These are phyloP conservation scores for Sphinx pinastri DNA, from an alignment of 2,888 invertebrate genomes.

Conservation along the genomic window DNA sequence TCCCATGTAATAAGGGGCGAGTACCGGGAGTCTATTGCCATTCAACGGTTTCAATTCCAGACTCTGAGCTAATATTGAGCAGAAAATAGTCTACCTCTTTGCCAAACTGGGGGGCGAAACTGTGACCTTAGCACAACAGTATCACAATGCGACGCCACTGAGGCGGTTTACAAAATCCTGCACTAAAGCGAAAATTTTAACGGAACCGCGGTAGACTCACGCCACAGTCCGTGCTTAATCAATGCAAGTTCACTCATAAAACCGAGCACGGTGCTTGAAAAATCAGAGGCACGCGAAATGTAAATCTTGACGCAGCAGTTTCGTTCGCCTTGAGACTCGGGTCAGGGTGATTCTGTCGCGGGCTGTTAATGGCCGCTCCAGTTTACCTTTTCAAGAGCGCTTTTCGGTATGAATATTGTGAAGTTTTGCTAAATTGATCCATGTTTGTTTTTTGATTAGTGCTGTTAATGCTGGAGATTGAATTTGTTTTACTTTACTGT, in stretches of 20 bases:
- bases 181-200: background rate
- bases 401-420: constrained; percentile 5
- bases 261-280: constrained; percentile 17
- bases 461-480: background rate
- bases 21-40: too few species aligned
- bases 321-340: constrained; percentile 59
- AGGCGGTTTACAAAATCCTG: background rate
- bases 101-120: too few species aligned
- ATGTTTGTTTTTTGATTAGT: background rate
- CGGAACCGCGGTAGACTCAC: background rate
- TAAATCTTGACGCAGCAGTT: constrained; percentile 43
- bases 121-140: too few species aligned
- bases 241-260: constrained; percentile 18
- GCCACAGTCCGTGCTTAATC: constrained; percentile 20
- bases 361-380: constrained; percentile 44
- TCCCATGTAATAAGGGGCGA: too few species aligned
- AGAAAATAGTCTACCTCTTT: too few species aligned
- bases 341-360: constrained; percentile 54
- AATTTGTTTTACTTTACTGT: background rate
- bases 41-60: too few species aligned
- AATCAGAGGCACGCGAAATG: constrained; percentile 36
- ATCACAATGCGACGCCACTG: too few species aligned
- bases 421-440: constrained; percentile 2
- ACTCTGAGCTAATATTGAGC: too few species aligned
- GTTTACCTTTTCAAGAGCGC: constrained; percentile 32